phyloP scores from a whole-genome alignment of 2,113 vertebrate genomes.

The Meles meles region DNA sequence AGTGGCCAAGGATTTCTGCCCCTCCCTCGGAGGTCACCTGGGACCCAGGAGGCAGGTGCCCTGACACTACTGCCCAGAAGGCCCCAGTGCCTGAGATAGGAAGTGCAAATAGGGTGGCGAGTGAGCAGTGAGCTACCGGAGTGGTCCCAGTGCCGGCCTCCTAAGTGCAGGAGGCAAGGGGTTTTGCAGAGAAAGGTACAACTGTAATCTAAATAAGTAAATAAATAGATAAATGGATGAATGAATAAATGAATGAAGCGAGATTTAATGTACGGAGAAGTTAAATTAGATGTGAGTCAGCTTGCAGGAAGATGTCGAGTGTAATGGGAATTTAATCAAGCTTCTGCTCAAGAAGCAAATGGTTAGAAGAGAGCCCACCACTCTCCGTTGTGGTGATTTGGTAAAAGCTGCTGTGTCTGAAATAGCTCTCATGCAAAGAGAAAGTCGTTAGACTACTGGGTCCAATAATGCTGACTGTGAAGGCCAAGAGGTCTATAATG shows the following conservation, averaged over 20 bases:
- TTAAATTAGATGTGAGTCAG: not conserved
- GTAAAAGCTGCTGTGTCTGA: not conserved
- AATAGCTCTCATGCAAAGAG: not conserved
- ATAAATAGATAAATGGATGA: not conserved
- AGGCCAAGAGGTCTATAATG: not conserved
- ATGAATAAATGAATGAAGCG: not conserved
- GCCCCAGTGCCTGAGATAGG: not conserved
- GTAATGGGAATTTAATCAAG: not conserved
- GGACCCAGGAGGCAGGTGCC: not conserved
- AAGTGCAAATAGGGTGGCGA: not conserved
- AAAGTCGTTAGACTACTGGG: not conserved
- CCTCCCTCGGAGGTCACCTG: not conserved
- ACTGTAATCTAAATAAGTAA: not conserved
- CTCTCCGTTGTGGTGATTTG: not conserved
- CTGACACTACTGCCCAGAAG: accelerated
- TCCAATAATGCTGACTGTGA: not conserved
- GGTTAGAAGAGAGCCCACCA: not conserved
- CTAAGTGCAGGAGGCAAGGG: not conserved
- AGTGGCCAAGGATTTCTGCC: not conserved
- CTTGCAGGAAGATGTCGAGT: not conserved
- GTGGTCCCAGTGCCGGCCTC: not conserved
- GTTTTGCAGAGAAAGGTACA: not conserved
- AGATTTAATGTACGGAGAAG: too few relatives aligned
- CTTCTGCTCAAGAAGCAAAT: not conserved
- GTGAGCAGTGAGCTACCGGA: not conserved